Percentiles rank a stretch among this genome's conserved stretches.
phyloP scores from a whole-genome alignment of 2,888 invertebrate species.

The Hirtodrosophila cameraria region DNA sequence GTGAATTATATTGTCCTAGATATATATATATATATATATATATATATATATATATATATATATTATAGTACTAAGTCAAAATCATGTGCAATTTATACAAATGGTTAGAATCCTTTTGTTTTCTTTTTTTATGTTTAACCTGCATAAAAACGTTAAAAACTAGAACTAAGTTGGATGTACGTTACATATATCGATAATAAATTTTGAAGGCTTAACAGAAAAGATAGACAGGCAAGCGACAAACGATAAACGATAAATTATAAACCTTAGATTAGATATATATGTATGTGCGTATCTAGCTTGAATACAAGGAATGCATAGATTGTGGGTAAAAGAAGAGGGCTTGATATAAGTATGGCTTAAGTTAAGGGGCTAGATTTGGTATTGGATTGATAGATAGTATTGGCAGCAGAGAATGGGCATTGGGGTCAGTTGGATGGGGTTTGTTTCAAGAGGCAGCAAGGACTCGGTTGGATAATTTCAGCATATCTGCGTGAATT shows the following conservation, averaged over 20 bases:
- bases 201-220: slow-evolving; percentile 2
- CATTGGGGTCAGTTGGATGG: slow-evolving; percentile 28
- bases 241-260: neutral
- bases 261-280: neutral
- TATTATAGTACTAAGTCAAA: slow-evolving; percentile 33
- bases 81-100: slow-evolving; percentile 66
- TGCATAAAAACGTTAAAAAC: slow-evolving; percentile 17
- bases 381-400: slow-evolving; percentile 17
- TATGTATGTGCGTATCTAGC: neutral
- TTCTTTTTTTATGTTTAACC: slow-evolving; percentile 8
- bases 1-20: slow-evolving; percentile 35
- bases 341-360: slow-evolving; percentile 1
- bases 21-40: no score
- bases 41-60: no score
- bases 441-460: slow-evolving; percentile 42
- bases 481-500: slow-evolving; percentile 76
- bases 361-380: slow-evolving; percentile 1
- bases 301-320: slow-evolving; percentile 1
- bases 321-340: slow-evolving; percentile 3
- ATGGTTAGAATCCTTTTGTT: neutral
- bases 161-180: slow-evolving; percentile 42
- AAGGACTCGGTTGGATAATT: slow-evolving; percentile 73
- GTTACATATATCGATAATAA: slow-evolving; percentile 10
- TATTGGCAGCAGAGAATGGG: slow-evolving; percentile 24
- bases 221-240: neutral